phyloP scores from a whole-genome alignment of 2,113 vertebrate genomes.

The Tragelaphus strepsiceros region DNA sequence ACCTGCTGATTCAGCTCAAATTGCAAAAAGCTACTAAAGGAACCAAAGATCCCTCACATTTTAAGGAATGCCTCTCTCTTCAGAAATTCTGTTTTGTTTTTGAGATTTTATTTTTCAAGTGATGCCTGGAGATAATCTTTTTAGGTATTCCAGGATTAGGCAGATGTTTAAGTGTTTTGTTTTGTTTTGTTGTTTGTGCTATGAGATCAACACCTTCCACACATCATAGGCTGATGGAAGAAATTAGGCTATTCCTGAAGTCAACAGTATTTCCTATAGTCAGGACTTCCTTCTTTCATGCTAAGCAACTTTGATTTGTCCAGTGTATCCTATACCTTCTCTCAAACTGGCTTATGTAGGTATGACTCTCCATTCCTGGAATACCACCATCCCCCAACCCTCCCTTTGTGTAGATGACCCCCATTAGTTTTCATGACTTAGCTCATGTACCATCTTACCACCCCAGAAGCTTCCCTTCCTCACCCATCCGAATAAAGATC shows the following conservation, averaged over 20 bases:
- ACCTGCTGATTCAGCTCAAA: background rate
- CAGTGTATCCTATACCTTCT: background rate
- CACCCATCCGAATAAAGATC: background rate
- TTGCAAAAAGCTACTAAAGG: background rate
- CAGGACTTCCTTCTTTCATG: background rate
- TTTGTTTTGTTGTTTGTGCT: background rate
- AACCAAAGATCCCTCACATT: background rate
- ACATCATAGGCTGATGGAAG: background rate
- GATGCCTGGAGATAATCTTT: background rate
- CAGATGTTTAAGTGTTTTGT: background rate
- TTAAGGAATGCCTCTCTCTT: background rate
- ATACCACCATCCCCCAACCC: background rate
- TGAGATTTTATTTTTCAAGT: background rate
- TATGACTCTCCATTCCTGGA: background rate
- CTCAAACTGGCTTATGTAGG: background rate
- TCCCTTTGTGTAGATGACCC: background rate
- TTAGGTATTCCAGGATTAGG: background rate
- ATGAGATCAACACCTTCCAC: background rate
- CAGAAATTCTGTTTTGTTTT: background rate
- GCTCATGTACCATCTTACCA: background rate
- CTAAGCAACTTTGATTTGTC: background rate
- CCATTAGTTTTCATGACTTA: background rate
- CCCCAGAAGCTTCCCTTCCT: background rate
- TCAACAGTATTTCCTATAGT: background rate
- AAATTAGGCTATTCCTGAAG: background rate